Percentiles rank a stretch among this genome's conserved stretches.
These are phyloP conservation scores for Diorhabda carinulata DNA, from an alignment of 1,140 invertebrate genomes.

Conservation along the genomic window DNA sequence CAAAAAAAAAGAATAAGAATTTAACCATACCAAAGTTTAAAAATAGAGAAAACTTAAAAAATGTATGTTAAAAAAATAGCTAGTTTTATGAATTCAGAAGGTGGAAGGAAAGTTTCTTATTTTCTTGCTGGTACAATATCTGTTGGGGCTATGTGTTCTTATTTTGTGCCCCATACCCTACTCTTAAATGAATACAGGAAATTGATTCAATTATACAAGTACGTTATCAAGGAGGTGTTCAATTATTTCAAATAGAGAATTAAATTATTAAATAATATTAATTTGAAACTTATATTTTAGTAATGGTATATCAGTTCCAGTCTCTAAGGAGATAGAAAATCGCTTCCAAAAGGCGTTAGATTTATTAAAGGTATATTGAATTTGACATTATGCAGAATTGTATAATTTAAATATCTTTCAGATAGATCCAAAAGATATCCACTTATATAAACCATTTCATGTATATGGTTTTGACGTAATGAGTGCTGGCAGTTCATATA, in stretches of 20 bases:
- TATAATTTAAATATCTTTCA: conserved; percentile 38
- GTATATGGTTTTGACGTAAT: conserved; percentile 62
- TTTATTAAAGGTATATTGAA: conserved; percentile 42
- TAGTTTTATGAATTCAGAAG: conserved; percentile 38
- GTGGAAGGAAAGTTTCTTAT: conserved; percentile 36
- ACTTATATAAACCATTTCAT: conserved; percentile 55
- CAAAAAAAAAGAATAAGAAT: conserved; percentile 4
- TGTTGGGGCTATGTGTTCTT: conserved; percentile 34
- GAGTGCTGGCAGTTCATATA: conserved; percentile 50
- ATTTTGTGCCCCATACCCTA: conserved; percentile 53
- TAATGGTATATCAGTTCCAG: conserved; percentile 47
- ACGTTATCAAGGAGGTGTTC: conserved; percentile 28
- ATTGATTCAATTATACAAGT: conserved; percentile 55
- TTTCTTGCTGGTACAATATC: conserved; percentile 23
- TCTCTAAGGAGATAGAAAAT: conserved; percentile 45
- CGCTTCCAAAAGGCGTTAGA: conserved; percentile 52
- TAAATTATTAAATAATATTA: conserved; percentile 15
- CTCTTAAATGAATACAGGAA: conserved; percentile 52
- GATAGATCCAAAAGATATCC: conserved; percentile 44
- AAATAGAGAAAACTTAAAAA: conserved; percentile 4
- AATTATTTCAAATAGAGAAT: conserved; percentile 7
- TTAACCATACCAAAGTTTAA: neutral
- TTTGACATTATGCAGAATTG: conserved; percentile 6
- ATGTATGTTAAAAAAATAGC: conserved; percentile 21
- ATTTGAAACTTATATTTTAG: conserved; percentile 38